Conservation (phyloP, 2,888 invertebrate species). For the Baccha elongata region DNA sequence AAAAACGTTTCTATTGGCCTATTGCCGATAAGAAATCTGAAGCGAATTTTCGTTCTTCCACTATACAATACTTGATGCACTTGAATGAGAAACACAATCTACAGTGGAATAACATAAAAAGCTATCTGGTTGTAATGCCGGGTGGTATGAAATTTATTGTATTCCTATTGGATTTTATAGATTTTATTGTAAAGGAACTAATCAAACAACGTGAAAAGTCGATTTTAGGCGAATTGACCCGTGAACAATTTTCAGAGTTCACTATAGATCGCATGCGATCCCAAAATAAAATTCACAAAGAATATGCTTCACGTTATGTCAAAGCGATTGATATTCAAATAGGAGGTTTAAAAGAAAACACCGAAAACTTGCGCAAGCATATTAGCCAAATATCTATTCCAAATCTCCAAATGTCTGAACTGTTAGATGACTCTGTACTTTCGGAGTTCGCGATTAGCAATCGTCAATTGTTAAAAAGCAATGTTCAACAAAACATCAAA, state of each 20-base stretch:
- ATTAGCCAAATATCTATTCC: conserved; percentile 73
- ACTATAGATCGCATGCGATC: conserved; percentile 75
- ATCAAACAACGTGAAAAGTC: conserved; percentile 78
- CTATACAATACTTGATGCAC: conserved; percentile 80
- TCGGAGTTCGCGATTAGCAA: conserved; percentile 75
- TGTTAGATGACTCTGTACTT: conserved; percentile 76
- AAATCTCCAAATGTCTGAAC: conserved; percentile 47
- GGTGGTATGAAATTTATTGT: conserved; percentile 81
- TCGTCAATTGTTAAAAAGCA: conserved; percentile 67
- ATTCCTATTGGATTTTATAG: conserved; percentile 79
- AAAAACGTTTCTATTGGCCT: conserved; percentile 82
- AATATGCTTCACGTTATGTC: conserved; percentile 78
- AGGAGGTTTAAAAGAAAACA: conserved; percentile 73
- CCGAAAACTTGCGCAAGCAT: conserved; percentile 68
- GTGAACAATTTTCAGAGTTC: conserved; percentile 53
- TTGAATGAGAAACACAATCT: conserved; percentile 80
- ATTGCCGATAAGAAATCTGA: conserved; percentile 80
- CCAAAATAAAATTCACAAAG: conserved; percentile 77
- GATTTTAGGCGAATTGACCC: conserved; percentile 62
- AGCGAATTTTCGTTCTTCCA: conserved; percentile 79
- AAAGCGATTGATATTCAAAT: conserved; percentile 75
- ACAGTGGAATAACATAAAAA: conserved; percentile 79
- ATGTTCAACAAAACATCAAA: conserved; percentile 63
- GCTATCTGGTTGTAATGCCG: conserved; percentile 81
- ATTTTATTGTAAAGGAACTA: conserved; percentile 79